phyloP scores from a whole-genome alignment of 2,113 vertebrate genomes.

The Anthoscopus minutus region DNA sequence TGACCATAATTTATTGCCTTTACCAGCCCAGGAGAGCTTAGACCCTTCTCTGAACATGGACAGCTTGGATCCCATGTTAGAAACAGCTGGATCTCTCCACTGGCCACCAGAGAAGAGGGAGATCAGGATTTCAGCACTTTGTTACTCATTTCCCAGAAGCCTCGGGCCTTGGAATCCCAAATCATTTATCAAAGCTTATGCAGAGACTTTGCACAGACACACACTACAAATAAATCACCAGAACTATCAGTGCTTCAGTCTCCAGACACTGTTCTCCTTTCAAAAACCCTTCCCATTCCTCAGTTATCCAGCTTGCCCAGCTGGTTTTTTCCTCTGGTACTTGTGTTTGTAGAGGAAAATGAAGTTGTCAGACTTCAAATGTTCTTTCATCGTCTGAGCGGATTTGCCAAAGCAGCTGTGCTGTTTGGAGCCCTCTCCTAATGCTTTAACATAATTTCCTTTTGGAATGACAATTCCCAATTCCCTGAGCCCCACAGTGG shows the following conservation, averaged over 20 bases:
- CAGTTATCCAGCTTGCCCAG: background rate
- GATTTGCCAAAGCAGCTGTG: background rate
- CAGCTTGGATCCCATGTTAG: background rate
- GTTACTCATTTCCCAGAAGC: background rate
- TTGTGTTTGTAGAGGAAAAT: background rate
- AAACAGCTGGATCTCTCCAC: background rate
- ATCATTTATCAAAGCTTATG: background rate
- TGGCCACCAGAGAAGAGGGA: background rate
- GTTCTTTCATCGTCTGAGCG: background rate
- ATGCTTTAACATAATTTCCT: background rate
- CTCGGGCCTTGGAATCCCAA: background rate
- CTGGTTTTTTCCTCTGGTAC: background rate
- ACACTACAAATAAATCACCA: background rate
- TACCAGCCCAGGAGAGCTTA: background rate
- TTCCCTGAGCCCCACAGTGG: background rate
- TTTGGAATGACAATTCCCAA: background rate
- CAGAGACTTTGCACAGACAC: background rate
- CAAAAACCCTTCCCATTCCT: background rate
- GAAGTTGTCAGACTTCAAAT: background rate
- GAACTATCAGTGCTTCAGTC: background rate
- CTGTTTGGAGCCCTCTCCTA: background rate
- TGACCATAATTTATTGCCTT: background rate
- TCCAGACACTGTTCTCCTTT: background rate
- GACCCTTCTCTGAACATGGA: background rate
- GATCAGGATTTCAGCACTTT: background rate